Evolutionary conservation across 2,113 vertebrate genomes (phyloP), one percentile per base, ranked within the genome.

Genomic region (Saguinus imperator): DNA sequence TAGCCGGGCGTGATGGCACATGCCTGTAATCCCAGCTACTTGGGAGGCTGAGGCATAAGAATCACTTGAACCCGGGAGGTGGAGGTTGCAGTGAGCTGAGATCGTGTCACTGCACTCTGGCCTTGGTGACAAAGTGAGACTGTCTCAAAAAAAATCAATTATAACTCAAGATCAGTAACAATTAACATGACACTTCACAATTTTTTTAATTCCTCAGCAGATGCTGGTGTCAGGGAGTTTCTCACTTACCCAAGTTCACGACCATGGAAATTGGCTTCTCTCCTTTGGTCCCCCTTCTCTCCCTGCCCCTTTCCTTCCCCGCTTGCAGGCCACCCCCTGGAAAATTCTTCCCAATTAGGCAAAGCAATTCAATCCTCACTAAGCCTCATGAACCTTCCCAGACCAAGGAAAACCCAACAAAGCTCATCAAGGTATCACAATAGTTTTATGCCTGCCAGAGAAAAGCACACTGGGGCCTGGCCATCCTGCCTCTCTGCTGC

Each of bases 181-280:
- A 95, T 8, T 58, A 45, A 57, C 64, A 61, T 55, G 88, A 81
- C 40, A 75, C 32, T 48, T 85, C 48, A n/a, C 66, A 55, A 45
- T 37, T 70, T 83, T 61, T 70, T 87, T 90, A 87, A 64, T 94
- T 83, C 80, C 89, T 35, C 77, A 90, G 61, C 80, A 58, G 25
- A 32, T 35, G 45, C 66, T 43, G 52, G 40, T 25, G 3, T 58
- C 13, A 32, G n/a, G 40, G 70, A 90, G 75, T 83, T 90, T 87
- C 90, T 90, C 48, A 0, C 61, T 64, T 55, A 55, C 55, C 61
- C 61, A 8, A 3, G 37, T 43, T 92, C 75, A 37, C 1, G 11
- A 80, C 75, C 91, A 35, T 14, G 14, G n/a, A 66, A 85, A n/a
- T 5, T 12, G 21, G 75, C 85, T 72, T 72, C 93, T 61, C 86